These are phyloP conservation scores for Cisticola juncidis DNA, from an alignment of 2,113 vertebrate species.

Conservation along the genomic window DNA sequence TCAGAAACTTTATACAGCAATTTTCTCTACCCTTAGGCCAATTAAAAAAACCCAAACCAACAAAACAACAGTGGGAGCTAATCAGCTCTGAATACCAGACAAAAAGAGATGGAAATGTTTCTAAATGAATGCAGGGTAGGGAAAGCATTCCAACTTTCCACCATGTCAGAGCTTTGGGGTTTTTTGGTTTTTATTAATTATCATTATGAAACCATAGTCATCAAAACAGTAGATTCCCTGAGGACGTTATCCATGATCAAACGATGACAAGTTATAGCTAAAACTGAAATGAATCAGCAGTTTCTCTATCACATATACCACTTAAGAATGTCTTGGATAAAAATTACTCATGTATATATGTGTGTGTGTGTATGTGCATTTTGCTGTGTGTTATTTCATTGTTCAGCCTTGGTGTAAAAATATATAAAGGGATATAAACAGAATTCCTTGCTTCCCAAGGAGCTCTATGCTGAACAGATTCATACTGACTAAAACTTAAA, in stretches of 20 bases:
- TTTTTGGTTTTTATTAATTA: neutral
- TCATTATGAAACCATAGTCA: neutral
- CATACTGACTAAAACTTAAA: neutral
- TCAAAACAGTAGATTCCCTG: neutral
- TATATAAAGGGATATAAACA: neutral
- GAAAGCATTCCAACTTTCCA: neutral
- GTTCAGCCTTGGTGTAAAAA: neutral
- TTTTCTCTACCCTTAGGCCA: neutral
- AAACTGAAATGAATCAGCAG: neutral
- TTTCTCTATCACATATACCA: neutral
- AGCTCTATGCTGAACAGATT: neutral
- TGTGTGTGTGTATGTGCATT: fast-evolving
- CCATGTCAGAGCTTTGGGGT: neutral
- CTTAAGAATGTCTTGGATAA: neutral
- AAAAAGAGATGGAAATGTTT: neutral
- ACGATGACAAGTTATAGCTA: fast-evolving
- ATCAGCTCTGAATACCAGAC: neutral
- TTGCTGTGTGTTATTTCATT: neutral
- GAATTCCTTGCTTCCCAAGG: neutral
- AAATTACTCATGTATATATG: neutral
- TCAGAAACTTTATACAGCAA: neutral
- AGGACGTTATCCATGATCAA: neutral
- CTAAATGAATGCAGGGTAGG: neutral
- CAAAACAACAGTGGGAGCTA: neutral
- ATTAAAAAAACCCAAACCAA: neutral